Percentiles rank a stretch among this genome's conserved stretches.
Evolutionary conservation across 1,140 invertebrate species (phyloP).

Genomic region (Mya arenaria): DNA sequence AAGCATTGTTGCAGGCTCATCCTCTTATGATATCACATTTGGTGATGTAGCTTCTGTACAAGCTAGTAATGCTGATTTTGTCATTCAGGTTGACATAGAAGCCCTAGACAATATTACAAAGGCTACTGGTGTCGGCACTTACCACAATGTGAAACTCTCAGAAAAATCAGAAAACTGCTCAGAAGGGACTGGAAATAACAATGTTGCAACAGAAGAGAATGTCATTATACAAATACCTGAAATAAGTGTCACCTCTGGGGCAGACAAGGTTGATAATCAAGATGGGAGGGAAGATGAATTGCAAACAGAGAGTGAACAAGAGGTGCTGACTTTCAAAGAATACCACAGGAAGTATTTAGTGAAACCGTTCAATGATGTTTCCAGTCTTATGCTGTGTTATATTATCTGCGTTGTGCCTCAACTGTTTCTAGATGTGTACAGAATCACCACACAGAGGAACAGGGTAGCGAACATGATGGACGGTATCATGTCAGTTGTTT

Average conservation of each 20-base stretch:
- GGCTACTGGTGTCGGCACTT: too few species aligned
- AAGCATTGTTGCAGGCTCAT: too few species aligned
- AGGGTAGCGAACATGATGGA: neutral
- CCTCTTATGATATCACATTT: too few species aligned
- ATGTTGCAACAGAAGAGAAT: neutral
- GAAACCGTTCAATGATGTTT: slow-evolving; percentile 20
- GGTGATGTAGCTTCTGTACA: too few species aligned
- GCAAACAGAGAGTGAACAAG: neutral
- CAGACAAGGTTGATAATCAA: neutral
- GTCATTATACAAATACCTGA: neutral
- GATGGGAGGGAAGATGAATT: neutral
- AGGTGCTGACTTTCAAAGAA: neutral
- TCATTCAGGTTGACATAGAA: too few species aligned
- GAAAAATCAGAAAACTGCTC: too few species aligned
- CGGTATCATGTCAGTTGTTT: neutral
- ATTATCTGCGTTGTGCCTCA: neutral
- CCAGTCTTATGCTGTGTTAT: neutral
- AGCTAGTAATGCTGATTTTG: too few species aligned
- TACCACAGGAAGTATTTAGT: slow-evolving; percentile 22
- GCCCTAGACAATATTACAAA: too few species aligned
- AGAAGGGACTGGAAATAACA: neutral
- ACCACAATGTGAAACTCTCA: too few species aligned
- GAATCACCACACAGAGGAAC: neutral
- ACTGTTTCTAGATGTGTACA: slow-evolving; percentile 24
- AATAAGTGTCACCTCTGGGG: neutral